Percentiles rank a stretch among this genome's conserved stretches.
phyloP scores from a whole-genome alignment of 2,888 invertebrate genomes.

The Nemotelus nigrinus region DNA sequence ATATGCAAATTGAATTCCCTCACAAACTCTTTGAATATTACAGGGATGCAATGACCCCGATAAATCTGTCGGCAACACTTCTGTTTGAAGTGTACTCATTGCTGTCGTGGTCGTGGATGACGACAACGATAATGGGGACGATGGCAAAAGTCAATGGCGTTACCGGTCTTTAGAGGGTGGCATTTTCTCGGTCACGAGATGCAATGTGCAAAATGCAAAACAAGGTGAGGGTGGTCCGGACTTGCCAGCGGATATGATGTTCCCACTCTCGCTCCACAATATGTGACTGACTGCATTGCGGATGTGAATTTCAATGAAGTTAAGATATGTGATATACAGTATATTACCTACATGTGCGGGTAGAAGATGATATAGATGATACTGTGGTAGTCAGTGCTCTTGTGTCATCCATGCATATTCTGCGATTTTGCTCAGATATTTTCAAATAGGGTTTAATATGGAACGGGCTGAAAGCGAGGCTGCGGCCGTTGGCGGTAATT shows the following conservation, averaged over 20 bases:
- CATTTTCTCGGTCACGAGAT: conserved; percentile 13
- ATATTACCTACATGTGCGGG: too few species aligned
- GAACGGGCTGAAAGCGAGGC: too few species aligned
- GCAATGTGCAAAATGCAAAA: conserved; percentile 2
- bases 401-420: too few species aligned
- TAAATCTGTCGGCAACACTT: not conserved
- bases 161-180: not conserved
- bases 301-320: conserved; percentile 14
- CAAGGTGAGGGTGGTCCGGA: conserved; percentile 14
- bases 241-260: not conserved
- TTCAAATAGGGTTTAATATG: too few species aligned
- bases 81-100: not conserved
- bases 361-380: too few species aligned
- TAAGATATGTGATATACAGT: not conserved
- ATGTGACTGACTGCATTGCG: conserved; percentile 6
- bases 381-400: too few species aligned
- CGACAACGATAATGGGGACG: not conserved
- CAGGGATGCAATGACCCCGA: too few species aligned
- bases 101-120: conserved; percentile 1
- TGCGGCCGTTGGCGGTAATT: too few species aligned
- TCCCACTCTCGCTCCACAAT: not conserved
- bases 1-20: too few species aligned
- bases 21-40: too few species aligned
- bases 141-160: not conserved
- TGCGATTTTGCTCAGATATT: too few species aligned